phyloP scores from a whole-genome alignment of 2,888 invertebrate species.

The Pristionchus maxplancki region DNA sequence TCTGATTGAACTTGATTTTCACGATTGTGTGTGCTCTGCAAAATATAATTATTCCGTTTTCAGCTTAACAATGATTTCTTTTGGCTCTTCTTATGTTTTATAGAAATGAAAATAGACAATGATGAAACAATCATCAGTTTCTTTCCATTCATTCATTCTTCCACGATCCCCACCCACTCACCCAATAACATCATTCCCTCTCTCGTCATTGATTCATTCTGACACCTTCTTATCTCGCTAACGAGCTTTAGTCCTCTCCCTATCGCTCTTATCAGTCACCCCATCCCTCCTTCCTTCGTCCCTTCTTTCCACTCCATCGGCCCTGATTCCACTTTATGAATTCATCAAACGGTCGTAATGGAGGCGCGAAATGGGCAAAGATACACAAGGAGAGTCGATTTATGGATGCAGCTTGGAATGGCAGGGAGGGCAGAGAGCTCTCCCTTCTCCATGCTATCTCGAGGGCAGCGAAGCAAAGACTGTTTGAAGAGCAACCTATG shows the following conservation, averaged over 20 bases:
- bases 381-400: not conserved
- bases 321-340: not conserved
- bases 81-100: too few species aligned
- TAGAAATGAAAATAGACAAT: too few species aligned
- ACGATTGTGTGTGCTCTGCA: conserved; percentile 82
- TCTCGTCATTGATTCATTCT: conserved; percentile 35
- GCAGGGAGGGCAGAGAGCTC: not conserved
- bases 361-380: conserved; percentile 7
- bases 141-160: too few species aligned
- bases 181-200: not conserved
- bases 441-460: not conserved
- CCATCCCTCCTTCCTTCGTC: conserved; percentile 65
- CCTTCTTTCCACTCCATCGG: conserved; percentile 11
- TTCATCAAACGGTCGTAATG: conserved; percentile 50
- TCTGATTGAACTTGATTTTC: conserved; percentile 81
- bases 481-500: conserved; percentile 1
- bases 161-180: not conserved
- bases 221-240: conserved; percentile 45
- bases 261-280: not conserved
- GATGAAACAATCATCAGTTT: too few species aligned
- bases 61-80: too few species aligned
- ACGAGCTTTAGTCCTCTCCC: conserved; percentile 24
- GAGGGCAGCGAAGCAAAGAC: not conserved
- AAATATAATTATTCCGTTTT: too few species aligned
- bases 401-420: conserved; percentile 1